Evolutionary conservation across 1,140 invertebrate genomes (phyloP), one percentile per base, ranked within the genome.

Genomic region (Holcopasites calliopsidis): DNA sequence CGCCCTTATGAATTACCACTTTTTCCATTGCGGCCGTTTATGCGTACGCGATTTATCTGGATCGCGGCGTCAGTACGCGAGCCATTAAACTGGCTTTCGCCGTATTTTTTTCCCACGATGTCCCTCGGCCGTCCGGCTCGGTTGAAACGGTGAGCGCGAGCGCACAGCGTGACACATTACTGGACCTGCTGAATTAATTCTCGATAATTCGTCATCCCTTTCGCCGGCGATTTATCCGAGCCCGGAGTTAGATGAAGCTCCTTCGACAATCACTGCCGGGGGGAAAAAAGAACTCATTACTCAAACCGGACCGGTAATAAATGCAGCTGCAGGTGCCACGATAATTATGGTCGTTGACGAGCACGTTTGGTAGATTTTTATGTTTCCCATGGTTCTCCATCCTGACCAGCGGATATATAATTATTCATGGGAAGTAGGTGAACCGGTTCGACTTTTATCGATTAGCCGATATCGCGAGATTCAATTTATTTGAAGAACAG

Each of bases 31-130:
- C 54, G 49, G 40, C 62, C 64, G 64, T 65, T 85, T 77, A 81
- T 76, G 65, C 57, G 47, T 62, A 68, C 72, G 70, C 52, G 62
- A 38, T 50, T 16, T 62, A 70, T 79, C 57, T 62, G 35, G 44
- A 62, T 58, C 38, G 38, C 21, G 23, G 42, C 26, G 18, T 31
- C 8, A 8, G 38, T 28, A 38, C 40, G 64, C 64, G 52, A 35
- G 26, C 72, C 66, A 75, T 76, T 82, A 76, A 82, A 82, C 50
- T 5, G 28, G 62, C 57, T 73, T 64, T 55, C 42, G 52, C 50
- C 26, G 69, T 79, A 79, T 71, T 76, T 82, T 52, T 68, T 64
- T 13, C 42, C 21, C 61, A 2, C 38, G 52, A 70, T 57, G 52
- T 69, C 21, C n/a, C 35, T 21, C 58, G 13, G 35, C 28, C 38